Evolutionary conservation across 2,113 vertebrate genomes (phyloP), one percentile per base, ranked within the genome.

Genomic region (Lota lota): DNA sequence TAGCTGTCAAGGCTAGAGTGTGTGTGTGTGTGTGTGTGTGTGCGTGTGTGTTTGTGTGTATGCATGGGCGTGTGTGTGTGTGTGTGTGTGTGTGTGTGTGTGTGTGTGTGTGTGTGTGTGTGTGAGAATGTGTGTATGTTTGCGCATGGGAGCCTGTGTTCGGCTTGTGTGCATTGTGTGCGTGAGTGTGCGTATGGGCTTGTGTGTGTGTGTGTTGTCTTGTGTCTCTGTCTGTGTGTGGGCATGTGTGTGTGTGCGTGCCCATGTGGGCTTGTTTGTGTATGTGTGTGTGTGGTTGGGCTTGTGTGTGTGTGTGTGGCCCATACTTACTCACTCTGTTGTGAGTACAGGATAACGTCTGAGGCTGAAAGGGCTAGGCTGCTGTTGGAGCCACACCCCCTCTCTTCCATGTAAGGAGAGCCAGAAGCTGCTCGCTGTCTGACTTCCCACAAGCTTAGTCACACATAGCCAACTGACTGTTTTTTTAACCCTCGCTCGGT

Each of bases 171-270:
- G 69, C 17, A 22, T 8, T 15, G 66, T 50, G 16, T 24, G 64
- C 22, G 33, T 61, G 11, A 50, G 57, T 64, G 53, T 36, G 17
- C 28, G 12, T 22, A 20, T 19, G 5, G 28, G 22, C 16, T 17
- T 51, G 40, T 21, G 61, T 56, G 61, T 64, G n/a, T 58, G 33
- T 56, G 50, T 56, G 50, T 57, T 18, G 14, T 22, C n/a, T 69
- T 69, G 19, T 63, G 22, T 57, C n/a, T 70, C 14, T 64, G 51
- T 22, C 22, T 19, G 53, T 67, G 66, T 60, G 66, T 59, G 54
- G 57, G 3, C 22, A 22, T 63, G 73, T 56, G 57, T 67, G 75
- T 72, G 77, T 10, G 74, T 51, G 74, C 74, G 75, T 36, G 21
- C 67, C 19, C 61, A 15, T 10, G 14, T 0, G 64, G 69, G 61